These are phyloP conservation scores for Empidonax traillii DNA, from an alignment of 2,113 vertebrate genomes.

Conservation along the genomic window DNA sequence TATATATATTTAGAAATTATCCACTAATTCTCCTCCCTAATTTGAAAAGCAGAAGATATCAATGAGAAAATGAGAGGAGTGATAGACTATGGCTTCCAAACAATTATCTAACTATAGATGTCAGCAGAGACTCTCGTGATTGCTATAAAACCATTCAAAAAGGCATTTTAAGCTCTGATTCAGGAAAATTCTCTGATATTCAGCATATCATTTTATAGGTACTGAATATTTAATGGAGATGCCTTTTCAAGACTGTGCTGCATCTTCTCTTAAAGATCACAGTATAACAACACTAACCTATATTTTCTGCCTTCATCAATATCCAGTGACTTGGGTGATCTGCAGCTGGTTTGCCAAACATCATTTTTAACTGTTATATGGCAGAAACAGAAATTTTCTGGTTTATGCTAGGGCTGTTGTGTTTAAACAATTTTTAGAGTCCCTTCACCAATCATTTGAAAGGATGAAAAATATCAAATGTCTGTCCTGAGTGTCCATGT, in stretches of 20 bases:
- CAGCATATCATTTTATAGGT: neutral
- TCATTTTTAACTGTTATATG: neutral
- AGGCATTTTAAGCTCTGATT: neutral
- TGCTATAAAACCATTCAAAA: neutral
- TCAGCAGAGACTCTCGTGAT: neutral
- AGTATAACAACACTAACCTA: neutral
- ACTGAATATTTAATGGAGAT: neutral
- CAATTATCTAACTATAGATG: neutral
- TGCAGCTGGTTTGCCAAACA: neutral
- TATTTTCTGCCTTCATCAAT: neutral
- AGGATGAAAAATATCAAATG: neutral
- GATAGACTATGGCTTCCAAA: neutral
- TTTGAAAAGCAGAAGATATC: neutral
- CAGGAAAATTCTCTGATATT: neutral
- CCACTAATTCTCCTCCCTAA: neutral
- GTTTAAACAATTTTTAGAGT: neutral
- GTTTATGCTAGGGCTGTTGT: neutral
- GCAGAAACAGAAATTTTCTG: neutral
- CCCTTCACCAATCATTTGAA: neutral
- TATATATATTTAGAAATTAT: neutral
- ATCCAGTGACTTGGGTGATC: neutral
- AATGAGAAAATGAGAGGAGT: neutral
- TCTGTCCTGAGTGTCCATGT: neutral
- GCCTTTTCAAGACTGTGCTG: neutral
- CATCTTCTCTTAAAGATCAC: neutral